A percentile compares a stretch with the other conserved stretches of the same genome.
Conservation (phyloP, 2,888 invertebrate genomes). For the Anoncus sp. region DNA sequence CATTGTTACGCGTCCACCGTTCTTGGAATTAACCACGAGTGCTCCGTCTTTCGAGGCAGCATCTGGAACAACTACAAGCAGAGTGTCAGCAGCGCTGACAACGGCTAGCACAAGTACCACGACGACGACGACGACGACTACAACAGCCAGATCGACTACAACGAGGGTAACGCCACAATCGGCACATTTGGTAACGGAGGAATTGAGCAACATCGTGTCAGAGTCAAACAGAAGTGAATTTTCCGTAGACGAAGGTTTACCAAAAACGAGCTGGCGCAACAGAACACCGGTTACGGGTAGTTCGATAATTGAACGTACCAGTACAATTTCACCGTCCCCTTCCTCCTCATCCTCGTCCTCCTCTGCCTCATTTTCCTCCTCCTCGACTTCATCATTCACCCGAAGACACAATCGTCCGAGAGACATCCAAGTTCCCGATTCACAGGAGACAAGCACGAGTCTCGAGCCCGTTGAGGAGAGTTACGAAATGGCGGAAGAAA, state of each 20-base stretch:
- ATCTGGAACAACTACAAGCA: slow-evolving; percentile 52
- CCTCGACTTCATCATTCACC: slow-evolving; percentile 14
- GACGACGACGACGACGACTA: slow-evolving; percentile 35
- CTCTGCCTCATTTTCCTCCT: slow-evolving; percentile 27
- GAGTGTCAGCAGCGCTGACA: slow-evolving; percentile 73
- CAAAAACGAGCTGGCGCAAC: slow-evolving; percentile 83
- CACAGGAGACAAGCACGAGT: slow-evolving; percentile 68
- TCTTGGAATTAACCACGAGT: slow-evolving; percentile 53
- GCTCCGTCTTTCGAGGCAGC: slow-evolving; percentile 55
- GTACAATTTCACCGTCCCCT: slow-evolving; percentile 43
- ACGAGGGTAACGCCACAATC: slow-evolving; percentile 70
- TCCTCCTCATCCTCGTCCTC: slow-evolving; percentile 43
- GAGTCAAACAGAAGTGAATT: slow-evolving; percentile 86
- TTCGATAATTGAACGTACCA: slow-evolving; percentile 60
- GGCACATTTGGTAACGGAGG: slow-evolving; percentile 79
- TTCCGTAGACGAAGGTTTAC: slow-evolving; percentile 85
- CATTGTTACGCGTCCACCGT: slow-evolving; percentile 69
- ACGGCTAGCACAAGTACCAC: slow-evolving; percentile 77
- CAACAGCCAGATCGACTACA: slow-evolving; percentile 62
- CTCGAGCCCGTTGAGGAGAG: slow-evolving; percentile 76
- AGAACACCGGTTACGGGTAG: slow-evolving; percentile 73
- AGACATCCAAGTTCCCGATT: slow-evolving; percentile 67
- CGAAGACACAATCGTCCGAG: slow-evolving; percentile 43
- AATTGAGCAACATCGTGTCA: slow-evolving; percentile 84
- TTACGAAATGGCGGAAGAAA: slow-evolving; percentile 75